These are phyloP conservation scores for Notarius lentiginosus DNA, from an alignment of 2,113 vertebrate genomes.

Conservation along the genomic window DNA sequence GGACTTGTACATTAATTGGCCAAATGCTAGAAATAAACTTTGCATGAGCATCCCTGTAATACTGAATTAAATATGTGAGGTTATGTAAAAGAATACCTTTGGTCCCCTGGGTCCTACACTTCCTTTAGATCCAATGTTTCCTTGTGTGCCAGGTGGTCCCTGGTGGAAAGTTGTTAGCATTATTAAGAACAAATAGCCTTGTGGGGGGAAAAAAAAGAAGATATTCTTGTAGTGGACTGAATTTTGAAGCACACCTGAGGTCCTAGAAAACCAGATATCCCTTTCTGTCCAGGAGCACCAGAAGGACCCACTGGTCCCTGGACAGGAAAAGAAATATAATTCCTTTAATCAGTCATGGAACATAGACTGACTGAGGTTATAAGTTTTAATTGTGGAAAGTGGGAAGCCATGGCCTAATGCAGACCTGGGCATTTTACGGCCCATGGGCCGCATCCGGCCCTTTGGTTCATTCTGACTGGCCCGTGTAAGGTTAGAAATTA, in stretches of 20 bases:
- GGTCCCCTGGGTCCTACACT: conserved; percentile 71
- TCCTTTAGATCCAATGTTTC: conserved; percentile 68
- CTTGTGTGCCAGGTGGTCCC: conserved; percentile 59
- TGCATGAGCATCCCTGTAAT: background rate
- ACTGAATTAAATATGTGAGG: background rate
- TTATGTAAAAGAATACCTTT: conserved; percentile 70
- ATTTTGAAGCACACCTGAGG: conserved; percentile 48
- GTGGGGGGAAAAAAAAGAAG: background rate
- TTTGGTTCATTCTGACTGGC: too few species aligned
- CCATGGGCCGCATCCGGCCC: too few species aligned
- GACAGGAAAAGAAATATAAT: background rate
- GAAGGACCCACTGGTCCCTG: conserved; percentile 61
- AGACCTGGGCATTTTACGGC: too few species aligned
- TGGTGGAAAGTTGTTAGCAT: conserved; percentile 54
- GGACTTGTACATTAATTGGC: background rate
- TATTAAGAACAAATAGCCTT: background rate
- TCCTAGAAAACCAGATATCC: conserved; percentile 63
- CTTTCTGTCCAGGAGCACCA: conserved; percentile 62
- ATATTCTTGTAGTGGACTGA: background rate
- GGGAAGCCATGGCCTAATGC: too few species aligned
- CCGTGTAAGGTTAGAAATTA: too few species aligned
- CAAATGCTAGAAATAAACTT: background rate
- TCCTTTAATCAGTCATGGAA: background rate
- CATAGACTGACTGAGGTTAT: too few species aligned
- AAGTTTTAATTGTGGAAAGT: too few species aligned